Evolutionary conservation across 2,113 vertebrate genomes (phyloP).

Genomic region (Athene cunicularia): DNA sequence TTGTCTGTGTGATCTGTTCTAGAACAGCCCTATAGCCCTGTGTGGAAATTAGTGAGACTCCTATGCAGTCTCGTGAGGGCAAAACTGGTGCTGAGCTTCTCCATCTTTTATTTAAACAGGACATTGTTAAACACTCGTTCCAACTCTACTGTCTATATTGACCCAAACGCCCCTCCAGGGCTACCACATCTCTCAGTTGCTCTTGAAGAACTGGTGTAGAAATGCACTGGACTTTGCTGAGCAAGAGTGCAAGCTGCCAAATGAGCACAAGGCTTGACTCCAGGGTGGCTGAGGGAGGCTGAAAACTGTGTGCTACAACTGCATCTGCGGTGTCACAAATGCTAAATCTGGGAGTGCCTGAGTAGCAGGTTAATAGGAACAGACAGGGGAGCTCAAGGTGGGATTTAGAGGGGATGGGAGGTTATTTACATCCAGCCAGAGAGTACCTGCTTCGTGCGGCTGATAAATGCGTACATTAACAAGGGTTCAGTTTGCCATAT

Average conservation of each 20-base stretch:
- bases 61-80: background rate
- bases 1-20: background rate
- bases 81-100: background rate
- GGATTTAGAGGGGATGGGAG: rapidly evolving
- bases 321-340: background rate
- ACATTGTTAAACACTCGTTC: background rate
- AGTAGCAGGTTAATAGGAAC: background rate
- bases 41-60: background rate
- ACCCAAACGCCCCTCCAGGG: background rate
- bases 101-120: background rate
- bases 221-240: background rate
- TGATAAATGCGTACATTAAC: background rate
- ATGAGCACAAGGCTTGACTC: background rate
- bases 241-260: background rate
- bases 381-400: background rate
- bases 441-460: background rate
- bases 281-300: background rate
- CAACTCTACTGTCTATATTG: background rate
- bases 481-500: background rate
- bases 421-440: background rate
- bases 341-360: background rate
- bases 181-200: background rate
- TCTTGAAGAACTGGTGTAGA: background rate
- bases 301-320: background rate
- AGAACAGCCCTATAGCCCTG: background rate